Conservation (phyloP, 1,140 invertebrate species). For the Popillia japonica region DNA sequence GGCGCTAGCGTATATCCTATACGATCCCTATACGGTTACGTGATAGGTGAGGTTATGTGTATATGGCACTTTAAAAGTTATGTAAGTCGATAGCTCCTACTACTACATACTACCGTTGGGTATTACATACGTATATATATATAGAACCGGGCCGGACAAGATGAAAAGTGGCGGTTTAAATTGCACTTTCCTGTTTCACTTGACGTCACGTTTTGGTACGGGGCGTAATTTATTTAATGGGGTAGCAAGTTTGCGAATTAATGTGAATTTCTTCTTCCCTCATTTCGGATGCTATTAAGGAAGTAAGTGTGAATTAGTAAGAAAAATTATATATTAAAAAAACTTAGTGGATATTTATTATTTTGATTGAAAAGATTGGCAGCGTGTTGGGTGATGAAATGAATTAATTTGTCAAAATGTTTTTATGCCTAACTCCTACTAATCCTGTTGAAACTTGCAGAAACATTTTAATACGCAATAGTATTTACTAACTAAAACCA, state of each 20-base stretch:
- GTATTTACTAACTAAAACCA: too few relatives aligned
- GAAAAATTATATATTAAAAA: too few relatives aligned
- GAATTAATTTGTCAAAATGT: too few relatives aligned
- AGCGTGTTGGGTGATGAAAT: too few relatives aligned
- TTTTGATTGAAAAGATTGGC: too few relatives aligned
- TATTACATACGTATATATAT: background rate
- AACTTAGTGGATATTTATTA: too few relatives aligned
- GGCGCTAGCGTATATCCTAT: background rate
- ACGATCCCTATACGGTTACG: background rate
- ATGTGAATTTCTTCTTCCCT: background rate
- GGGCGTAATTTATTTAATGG: constrained; percentile 17
- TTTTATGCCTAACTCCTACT: too few relatives aligned
- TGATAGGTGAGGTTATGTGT: background rate
- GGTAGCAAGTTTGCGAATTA: background rate
- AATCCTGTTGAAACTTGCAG: too few relatives aligned
- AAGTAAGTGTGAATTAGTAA: too few relatives aligned
- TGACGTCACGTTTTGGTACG: background rate
- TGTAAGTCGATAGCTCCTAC: constrained; percentile 24
- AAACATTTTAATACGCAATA: too few relatives aligned
- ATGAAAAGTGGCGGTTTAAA: constrained; percentile 25
- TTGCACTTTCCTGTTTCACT: constrained; percentile 19
- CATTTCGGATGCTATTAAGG: too few relatives aligned
- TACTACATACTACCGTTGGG: too few relatives aligned
- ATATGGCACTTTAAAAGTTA: constrained; percentile 19
- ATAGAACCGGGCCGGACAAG: background rate